Conservation (phyloP, 2,888 invertebrate genomes). For the Ochropacha duplaris region DNA sequence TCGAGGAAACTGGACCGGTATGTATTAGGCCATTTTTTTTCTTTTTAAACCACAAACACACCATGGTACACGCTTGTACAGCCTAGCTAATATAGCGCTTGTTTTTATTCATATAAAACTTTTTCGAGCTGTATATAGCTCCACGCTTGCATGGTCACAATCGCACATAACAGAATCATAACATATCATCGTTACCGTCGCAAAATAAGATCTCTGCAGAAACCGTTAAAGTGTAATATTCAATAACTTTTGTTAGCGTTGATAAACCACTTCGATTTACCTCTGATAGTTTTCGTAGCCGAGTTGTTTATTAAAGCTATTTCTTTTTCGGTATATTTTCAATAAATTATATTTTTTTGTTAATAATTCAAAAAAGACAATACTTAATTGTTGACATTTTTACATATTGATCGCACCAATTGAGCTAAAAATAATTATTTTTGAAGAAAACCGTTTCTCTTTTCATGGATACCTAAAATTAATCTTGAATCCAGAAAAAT, state of each 20-base stretch:
- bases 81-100: conserved; percentile 41
- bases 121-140: conserved; percentile 17
- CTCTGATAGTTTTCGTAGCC: no score
- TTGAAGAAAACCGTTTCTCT: no score
- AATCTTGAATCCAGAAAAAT: no score
- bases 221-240: neutral
- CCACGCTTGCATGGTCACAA: conserved; percentile 5
- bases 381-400: no score
- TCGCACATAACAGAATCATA: conserved; percentile 3
- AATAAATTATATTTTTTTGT: conserved; percentile 10
- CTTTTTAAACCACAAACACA: conserved; percentile 16
- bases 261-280: no score
- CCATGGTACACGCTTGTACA: conserved; percentile 48
- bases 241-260: neutral
- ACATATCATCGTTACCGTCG: neutral
- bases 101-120: conserved; percentile 23
- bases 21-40: conserved; percentile 26
- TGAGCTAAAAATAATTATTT: conserved; percentile 26
- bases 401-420: conserved; percentile 38
- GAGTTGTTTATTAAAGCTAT: neutral
- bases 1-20: conserved; percentile 80
- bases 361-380: conserved; percentile 21
- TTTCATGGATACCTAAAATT: no score
- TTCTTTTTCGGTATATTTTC: neutral
- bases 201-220: conserved; percentile 1